Base-by-base conservation (phyloP, 2,797 vertebrate species). In the Geotria australis region DNA sequence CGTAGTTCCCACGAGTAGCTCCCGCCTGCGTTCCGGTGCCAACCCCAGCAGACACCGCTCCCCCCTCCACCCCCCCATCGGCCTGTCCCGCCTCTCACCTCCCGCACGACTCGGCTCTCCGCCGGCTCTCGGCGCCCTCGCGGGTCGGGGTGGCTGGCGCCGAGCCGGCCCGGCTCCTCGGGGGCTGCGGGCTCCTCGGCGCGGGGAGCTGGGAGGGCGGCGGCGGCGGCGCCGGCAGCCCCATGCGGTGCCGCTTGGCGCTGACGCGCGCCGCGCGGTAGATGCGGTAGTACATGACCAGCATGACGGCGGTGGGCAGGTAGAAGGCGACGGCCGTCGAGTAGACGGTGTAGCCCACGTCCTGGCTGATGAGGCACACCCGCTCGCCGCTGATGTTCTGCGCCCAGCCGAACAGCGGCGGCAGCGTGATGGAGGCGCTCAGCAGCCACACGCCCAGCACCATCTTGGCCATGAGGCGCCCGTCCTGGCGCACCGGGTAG, bases 381-480 rank as follows among this genome's bases (percentile, higher is more conserved):
- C 68, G 58, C 51, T 73, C 70, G 63, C 69, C 70, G 0, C 70
- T 73, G 59, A 75, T 65, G 0, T 74, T 75, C 65, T 74, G 70
- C 8, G 73, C 73, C 73, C 73, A 75, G 60, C 73, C 73, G 2
- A 74, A 75, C 1, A 75, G 66, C 0, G 73, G 73, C 0, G 73
- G 73, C 1, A 75, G 69, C 0, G 73, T 73, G 61, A 75, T 74
- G 62, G 73, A 75, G 60, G 73, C 73, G 0, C 73, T 74, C 1
- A 75, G 69, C 1, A 75, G 70, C 73, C 73, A 75, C 7, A 73
- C 73, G 1, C 67, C 70, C 59, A 73, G 68, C 10, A 75, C 73
- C 73, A 75, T 75, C 65, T 73, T 74, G 62, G 73, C 73, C 73
- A 74, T 75, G n/a, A 74, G 63, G 60, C 71, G 72, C 57, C 73